Conservation (phyloP, 2,888 invertebrate genomes). For the Leucoma salicis region DNA sequence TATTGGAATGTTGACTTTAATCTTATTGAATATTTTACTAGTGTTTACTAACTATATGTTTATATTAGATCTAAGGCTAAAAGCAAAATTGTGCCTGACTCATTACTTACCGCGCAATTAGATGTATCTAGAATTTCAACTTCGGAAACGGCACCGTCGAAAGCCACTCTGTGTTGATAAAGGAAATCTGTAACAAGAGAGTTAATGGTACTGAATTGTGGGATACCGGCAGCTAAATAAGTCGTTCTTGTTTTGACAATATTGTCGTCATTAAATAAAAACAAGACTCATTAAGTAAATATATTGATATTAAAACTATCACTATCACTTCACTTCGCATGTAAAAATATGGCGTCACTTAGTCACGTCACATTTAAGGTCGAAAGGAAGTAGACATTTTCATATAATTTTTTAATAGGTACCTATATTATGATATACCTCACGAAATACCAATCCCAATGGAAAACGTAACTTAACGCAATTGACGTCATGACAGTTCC, state of each 20-base stretch:
- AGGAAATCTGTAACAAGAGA: conserved; percentile 87
- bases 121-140: conserved; percentile 91
- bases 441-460: conserved; percentile 17
- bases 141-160: conserved; percentile 89
- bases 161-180: conserved; percentile 89
- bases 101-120: conserved; percentile 87
- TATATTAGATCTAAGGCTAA: conserved; percentile 27
- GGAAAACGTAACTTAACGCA: conserved; percentile 18
- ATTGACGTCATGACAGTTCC: conserved; percentile 21
- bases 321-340: no score
- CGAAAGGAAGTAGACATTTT: conserved; percentile 53
- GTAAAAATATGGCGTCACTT: no score
- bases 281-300: no score
- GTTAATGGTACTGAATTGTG: conserved; percentile 22
- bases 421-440: no score
- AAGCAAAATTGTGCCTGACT: conserved; percentile 24
- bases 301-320: no score
- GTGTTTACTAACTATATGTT: conserved; percentile 29
- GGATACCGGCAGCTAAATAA: conserved; percentile 10
- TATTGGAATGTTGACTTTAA: conserved; percentile 32
- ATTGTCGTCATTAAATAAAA: no score
- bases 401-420: conserved; percentile 20
- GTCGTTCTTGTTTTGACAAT: no score
- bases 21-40: conserved; percentile 38
- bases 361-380: no score